phyloP scores from a whole-genome alignment of 2,113 vertebrate species.

The Tinamus guttatus region DNA sequence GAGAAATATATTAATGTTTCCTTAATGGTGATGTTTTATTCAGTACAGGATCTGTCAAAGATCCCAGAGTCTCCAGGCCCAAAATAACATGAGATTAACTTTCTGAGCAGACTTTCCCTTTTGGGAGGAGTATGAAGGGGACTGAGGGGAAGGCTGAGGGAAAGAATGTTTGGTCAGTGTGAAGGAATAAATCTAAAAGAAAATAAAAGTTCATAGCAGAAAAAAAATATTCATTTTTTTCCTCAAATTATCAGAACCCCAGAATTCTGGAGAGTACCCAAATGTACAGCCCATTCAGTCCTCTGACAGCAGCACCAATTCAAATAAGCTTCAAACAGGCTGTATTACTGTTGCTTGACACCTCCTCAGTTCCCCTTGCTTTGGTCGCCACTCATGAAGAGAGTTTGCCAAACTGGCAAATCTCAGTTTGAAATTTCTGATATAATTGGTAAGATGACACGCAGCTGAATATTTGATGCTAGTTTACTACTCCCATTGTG shows the following conservation, averaged over 20 bases:
- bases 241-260: not conserved
- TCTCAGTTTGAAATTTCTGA: not conserved
- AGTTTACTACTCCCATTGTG: slow-evolving; percentile 15
- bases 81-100: not conserved
- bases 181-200: not conserved
- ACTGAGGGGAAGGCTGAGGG: not conserved
- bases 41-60: not conserved
- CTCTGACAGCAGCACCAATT: not conserved
- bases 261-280: not conserved
- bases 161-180: not conserved
- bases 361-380: not conserved
- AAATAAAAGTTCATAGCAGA: not conserved
- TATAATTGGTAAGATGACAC: not conserved
- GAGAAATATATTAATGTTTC: not conserved
- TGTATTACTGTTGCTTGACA: not conserved
- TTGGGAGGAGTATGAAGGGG: not conserved
- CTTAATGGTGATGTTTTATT: not conserved
- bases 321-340: not conserved
- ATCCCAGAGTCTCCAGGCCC: not conserved
- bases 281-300: not conserved
- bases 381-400: not conserved
- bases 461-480: slow-evolving; percentile 19
- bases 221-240: not conserved
- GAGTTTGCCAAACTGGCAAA: not conserved
- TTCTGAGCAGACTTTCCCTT: not conserved